Conservation (phyloP, 2,888 invertebrate species). For the Amiota communis region DNA sequence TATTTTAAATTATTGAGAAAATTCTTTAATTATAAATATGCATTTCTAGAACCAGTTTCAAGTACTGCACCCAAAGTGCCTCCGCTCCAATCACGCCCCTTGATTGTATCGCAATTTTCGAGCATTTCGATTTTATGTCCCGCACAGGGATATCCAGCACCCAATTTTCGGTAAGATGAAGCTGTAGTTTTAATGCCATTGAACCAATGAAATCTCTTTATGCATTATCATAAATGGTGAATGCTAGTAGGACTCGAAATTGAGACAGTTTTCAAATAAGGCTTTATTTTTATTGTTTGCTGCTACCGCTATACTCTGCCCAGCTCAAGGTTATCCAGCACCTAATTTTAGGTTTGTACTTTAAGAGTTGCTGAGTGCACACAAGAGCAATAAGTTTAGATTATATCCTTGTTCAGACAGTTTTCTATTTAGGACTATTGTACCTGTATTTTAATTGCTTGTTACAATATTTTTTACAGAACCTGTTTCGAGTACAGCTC, state of each 20-base stretch:
- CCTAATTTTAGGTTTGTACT: slow-evolving; percentile 78
- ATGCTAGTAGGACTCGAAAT: neutral
- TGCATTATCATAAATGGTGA: no score
- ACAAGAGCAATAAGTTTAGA: neutral
- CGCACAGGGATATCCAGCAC: slow-evolving; percentile 84
- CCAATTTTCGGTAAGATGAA: slow-evolving; percentile 79
- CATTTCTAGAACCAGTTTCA: slow-evolving; percentile 75
- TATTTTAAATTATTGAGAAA: neutral
- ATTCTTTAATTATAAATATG: neutral
- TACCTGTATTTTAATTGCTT: slow-evolving; percentile 56
- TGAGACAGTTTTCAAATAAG: neutral
- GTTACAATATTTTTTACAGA: slow-evolving; percentile 69
- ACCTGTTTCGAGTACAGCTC: slow-evolving; percentile 76
- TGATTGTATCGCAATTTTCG: slow-evolving; percentile 71
- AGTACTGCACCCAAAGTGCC: slow-evolving; percentile 76
- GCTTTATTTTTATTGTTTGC: slow-evolving; percentile 37
- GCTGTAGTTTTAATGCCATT: no score
- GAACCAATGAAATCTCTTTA: no score
- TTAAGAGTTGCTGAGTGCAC: neutral
- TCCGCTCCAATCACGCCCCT: slow-evolving; percentile 73
- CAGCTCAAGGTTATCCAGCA: slow-evolving; percentile 84
- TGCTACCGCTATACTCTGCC: slow-evolving; percentile 80
- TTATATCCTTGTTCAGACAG: slow-evolving; percentile 55
- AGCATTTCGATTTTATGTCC: slow-evolving; percentile 82
- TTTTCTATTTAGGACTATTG: slow-evolving; percentile 55